These are phyloP conservation scores for Aphaenogaster rudis DNA, from an alignment of 1,140 invertebrate species.

Conservation along the genomic window DNA sequence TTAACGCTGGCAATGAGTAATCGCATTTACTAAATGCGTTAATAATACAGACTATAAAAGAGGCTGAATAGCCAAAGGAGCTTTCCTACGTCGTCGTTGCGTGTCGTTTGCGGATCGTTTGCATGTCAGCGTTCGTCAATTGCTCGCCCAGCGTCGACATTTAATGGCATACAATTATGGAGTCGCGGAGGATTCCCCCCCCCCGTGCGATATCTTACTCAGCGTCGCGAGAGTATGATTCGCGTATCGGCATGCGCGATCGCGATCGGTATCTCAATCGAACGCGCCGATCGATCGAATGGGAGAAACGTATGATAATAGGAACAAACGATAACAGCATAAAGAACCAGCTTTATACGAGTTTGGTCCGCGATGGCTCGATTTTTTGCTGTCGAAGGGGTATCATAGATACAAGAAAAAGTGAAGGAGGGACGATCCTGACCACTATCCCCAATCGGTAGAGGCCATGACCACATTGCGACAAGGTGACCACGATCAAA, in stretches of 20 bases:
- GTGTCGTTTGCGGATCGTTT: background rate
- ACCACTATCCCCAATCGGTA: conserved; percentile 72
- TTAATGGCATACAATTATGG: conserved; percentile 43
- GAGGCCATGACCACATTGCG: conserved; percentile 83
- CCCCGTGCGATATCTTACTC: conserved; percentile 10
- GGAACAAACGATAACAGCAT: background rate
- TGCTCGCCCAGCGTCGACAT: background rate
- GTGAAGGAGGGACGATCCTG: conserved; percentile 76
- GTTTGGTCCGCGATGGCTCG: background rate
- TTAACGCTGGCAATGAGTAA: background rate
- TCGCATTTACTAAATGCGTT: background rate
- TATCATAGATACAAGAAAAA: conserved; percentile 75
- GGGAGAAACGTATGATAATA: background rate
- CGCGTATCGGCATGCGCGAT: background rate
- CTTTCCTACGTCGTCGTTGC: background rate
- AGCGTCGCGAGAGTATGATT: conserved; percentile 1
- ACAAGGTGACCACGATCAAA: conserved; percentile 78
- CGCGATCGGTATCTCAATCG: background rate
- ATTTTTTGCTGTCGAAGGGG: background rate
- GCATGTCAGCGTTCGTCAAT: conserved; percentile 23
- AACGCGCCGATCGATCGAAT: background rate
- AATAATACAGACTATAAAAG: background rate
- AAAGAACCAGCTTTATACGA: background rate
- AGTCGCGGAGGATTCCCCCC: background rate
- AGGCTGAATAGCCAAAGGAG: background rate